A percentile compares a stretch with the other conserved stretches of the same genome.
These are phyloP conservation scores for Agrypnus murinus DNA, from an alignment of 2,888 invertebrate species.

Conservation along the genomic window DNA sequence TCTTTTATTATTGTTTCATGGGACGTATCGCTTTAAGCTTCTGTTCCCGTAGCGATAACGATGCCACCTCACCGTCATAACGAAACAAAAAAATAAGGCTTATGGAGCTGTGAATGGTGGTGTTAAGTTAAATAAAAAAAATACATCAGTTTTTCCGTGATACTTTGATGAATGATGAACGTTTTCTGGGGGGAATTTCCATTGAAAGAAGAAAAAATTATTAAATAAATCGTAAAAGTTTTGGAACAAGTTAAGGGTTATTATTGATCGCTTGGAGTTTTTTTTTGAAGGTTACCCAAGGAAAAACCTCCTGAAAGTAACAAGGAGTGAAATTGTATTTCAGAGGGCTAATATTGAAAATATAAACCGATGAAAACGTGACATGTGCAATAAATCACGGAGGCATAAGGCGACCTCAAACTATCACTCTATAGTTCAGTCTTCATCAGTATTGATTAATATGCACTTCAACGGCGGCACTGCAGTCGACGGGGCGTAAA, in stretches of 20 bases:
- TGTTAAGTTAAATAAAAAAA: too few species aligned
- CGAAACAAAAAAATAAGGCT: too few species aligned
- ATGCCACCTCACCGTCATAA: too few species aligned
- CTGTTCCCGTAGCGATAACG: slow-evolving; percentile 29
- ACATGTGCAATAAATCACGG: slow-evolving; percentile 25
- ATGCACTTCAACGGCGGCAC: slow-evolving; percentile 61
- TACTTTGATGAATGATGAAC: too few species aligned
- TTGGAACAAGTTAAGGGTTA: too few species aligned
- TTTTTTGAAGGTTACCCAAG: too few species aligned
- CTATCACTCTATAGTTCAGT: slow-evolving; percentile 60
- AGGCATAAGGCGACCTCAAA: slow-evolving; percentile 59
- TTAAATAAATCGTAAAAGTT: too few species aligned
- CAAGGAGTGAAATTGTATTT: slow-evolving; percentile 13
- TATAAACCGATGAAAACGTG: slow-evolving; percentile 6
- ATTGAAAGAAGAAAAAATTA: too few species aligned
- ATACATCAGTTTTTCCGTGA: too few species aligned
- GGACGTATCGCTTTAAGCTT: slow-evolving; percentile 40
- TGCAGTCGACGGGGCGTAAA: slow-evolving; percentile 65
- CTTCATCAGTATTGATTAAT: slow-evolving; percentile 66
- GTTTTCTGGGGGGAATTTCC: too few species aligned
- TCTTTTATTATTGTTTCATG: slow-evolving; percentile 41
- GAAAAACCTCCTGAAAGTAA: not conserved
- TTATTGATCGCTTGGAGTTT: too few species aligned
- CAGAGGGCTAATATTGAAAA: slow-evolving; percentile 23
- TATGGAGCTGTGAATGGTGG: too few species aligned